Evolutionary conservation across 2,888 invertebrate species (phyloP), one percentile per base, ranked within the genome.

Genomic region (Cryptocephalus moraei): DNA sequence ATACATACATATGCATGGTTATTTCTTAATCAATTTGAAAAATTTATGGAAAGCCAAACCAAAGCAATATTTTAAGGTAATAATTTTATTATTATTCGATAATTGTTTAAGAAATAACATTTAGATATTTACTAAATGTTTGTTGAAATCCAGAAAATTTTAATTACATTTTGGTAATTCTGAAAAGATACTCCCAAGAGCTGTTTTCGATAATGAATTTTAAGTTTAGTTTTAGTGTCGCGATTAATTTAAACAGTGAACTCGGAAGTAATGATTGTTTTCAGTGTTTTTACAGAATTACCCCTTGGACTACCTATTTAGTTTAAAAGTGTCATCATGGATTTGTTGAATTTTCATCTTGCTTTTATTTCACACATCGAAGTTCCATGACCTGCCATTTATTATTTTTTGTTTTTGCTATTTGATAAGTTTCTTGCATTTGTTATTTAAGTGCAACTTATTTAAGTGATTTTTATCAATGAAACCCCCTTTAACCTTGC

Each of bases 61-160:
- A 53, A 58, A 60, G 59, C 60, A 59, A 59, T 59, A 59, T 55
- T 50, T 34, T 39, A 49, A 22, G 47, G 51, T 49, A 46, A 50
- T 49, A 47, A 48, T 12, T 36, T 22, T 22, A 4, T 22, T 22
- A 4, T 22, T 22, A 22, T 22, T 22, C 22, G 6, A 22, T 22
- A 12, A 41, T 41, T 41, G 13, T 8, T 41, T 8, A 33, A 41
- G 41, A 41, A 41, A 41, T 41, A 8, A 41, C 32, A 32, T 12
- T 41, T 41, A 33, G 39, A 41, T 13, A 32, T 32, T 41, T 41
- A 22, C 22, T 43, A n/a, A 36, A 36, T 11, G 36, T 36, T 36
- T 36, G 36, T 36, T 36, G 36, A 6, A 36, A 12, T 22, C 22
- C 22, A 4, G 22, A 22, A 22, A 22, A 4, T 22, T 36, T 36